These are phyloP conservation scores for Erethizon dorsatum DNA, from an alignment of 2,797 vertebrate species.

Conservation along the genomic window DNA sequence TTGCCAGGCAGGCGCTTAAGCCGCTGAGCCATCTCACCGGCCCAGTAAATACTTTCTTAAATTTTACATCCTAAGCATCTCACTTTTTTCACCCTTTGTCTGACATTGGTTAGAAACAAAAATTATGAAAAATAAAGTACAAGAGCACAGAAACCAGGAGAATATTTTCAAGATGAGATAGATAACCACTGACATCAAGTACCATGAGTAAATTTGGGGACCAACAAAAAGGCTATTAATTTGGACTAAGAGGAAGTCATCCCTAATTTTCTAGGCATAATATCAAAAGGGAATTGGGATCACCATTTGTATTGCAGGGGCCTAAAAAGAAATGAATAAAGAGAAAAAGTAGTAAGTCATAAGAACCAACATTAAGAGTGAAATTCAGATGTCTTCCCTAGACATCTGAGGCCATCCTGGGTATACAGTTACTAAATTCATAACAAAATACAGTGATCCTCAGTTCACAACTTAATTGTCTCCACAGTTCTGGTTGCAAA, in stretches of 20 bases:
- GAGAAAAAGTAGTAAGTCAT: conserved; percentile 37
- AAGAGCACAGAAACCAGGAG: conserved; percentile 51
- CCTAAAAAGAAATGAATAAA: conserved; percentile 40
- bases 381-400: conserved; percentile 26
- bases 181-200: conserved; percentile 2
- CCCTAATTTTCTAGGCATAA: conserved; percentile 23
- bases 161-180: conserved; percentile 50
- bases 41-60: neutral
- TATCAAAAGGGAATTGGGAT: neutral
- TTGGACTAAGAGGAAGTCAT: conserved; percentile 40
- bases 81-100: neutral
- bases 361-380: conserved; percentile 51
- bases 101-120: conserved; percentile 25
- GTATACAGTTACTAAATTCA: conserved; percentile 31
- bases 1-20: no score
- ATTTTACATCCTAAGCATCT: conserved; percentile 13
- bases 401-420: neutral
- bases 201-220: conserved; percentile 8
- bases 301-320: conserved; percentile 27
- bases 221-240: conserved; percentile 19
- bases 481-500: neutral
- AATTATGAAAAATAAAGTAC: conserved; percentile 46
- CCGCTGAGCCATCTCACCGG: no score
- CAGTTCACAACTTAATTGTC: neutral
- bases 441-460: neutral